Percentiles rank a stretch among this genome's conserved stretches.
These are phyloP conservation scores for Drosophila grimshawi DNA, from an alignment of 1,140 invertebrate genomes.

Conservation along the genomic window DNA sequence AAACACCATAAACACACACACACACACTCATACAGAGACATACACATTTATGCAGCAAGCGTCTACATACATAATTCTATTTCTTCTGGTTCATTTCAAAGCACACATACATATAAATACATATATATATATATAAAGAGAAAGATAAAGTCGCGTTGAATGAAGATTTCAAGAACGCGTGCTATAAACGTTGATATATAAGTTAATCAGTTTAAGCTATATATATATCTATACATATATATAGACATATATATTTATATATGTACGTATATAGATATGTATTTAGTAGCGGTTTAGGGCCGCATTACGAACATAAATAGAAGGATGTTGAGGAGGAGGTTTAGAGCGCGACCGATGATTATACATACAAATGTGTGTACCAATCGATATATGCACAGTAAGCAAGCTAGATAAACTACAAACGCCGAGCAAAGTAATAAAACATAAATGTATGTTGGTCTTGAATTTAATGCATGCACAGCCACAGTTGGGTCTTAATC, in stretches of 20 bases:
- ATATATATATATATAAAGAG: constrained; percentile 36
- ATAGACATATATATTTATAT: constrained; percentile 36
- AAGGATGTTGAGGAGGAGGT: constrained; percentile 55
- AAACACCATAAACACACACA: constrained; percentile 10
- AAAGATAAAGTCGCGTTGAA: constrained; percentile 64
- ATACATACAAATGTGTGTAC: constrained; percentile 35
- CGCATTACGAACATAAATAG: constrained; percentile 28
- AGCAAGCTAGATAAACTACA: constrained; percentile 15
- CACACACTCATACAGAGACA: constrained; percentile 37
- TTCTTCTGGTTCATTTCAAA: constrained; percentile 68
- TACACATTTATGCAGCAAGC: constrained; percentile 30
- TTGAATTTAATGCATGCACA: background rate
- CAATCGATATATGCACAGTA: constrained; percentile 25
- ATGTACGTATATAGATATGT: constrained; percentile 21
- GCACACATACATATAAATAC: constrained; percentile 54
- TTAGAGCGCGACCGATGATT: constrained; percentile 74
- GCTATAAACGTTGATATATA: constrained; percentile 78
- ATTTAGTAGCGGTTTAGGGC: constrained; percentile 24
- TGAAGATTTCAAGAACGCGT: constrained; percentile 60
- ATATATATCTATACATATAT: constrained; percentile 51
- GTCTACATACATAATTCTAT: constrained; percentile 47
- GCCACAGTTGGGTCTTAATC: constrained; percentile 21
- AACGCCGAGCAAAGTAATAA: constrained; percentile 19
- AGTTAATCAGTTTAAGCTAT: constrained; percentile 71
- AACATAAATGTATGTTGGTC: background rate